Conservation (phyloP, 1,140 invertebrate genomes). For the Penaeus vannamei region DNA sequence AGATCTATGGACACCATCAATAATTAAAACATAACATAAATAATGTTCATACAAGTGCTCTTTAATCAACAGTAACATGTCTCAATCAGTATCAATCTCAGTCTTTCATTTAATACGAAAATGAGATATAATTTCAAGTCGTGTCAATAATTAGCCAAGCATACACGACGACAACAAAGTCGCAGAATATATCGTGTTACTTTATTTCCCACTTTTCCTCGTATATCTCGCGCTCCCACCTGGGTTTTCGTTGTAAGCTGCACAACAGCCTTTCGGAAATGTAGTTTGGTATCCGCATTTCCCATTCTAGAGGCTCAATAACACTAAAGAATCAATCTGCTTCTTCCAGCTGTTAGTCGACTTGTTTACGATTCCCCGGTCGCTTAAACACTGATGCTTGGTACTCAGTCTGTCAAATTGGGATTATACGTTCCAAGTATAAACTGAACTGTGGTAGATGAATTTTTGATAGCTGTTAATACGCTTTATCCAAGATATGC, state of each 20-base stretch:
- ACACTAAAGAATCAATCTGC: no score
- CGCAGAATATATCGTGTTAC: slow-evolving; percentile 73
- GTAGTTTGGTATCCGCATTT: slow-evolving; percentile 96
- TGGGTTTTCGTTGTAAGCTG: slow-evolving; percentile 93
- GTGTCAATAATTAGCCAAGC: background rate
- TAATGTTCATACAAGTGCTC: background rate
- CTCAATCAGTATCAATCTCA: background rate
- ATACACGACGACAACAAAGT: slow-evolving; percentile 27
- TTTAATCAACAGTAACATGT: background rate
- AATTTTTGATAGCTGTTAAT: no score
- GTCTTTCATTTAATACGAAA: background rate
- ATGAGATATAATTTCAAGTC: background rate
- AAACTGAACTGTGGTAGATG: no score
- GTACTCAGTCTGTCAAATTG: no score
- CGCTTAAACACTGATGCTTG: no score
- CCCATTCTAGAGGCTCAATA: slow-evolving; percentile 81
- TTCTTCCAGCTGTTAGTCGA: no score
- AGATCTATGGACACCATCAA: no score
- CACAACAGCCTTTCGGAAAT: slow-evolving; percentile 97
- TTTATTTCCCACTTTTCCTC: no score
- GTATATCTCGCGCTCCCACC: slow-evolving; percentile 71
- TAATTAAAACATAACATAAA: no score
- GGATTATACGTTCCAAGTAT: no score
- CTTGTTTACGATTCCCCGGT: no score
- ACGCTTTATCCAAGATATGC: no score